Evolutionary conservation across 2,797 vertebrate species (phyloP).

Genomic region (Notamacropus eugenii): DNA sequence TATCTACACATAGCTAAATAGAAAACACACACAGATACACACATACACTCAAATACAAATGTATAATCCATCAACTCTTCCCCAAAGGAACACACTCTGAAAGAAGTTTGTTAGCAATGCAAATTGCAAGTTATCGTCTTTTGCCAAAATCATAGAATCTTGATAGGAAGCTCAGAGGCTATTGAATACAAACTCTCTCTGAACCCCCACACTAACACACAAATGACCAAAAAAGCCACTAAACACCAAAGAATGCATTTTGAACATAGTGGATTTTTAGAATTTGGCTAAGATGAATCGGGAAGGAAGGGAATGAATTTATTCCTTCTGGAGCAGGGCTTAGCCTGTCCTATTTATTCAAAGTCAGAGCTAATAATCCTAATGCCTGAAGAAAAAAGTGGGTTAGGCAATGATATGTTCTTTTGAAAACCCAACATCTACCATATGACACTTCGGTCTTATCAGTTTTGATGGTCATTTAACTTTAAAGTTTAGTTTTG

Average conservation of each 20-base stretch:
- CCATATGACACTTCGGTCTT: background rate
- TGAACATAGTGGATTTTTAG: background rate
- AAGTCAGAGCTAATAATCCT: background rate
- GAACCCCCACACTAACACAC: background rate
- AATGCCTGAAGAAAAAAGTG: background rate
- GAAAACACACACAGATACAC: background rate
- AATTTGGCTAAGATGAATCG: background rate
- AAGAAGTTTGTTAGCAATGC: background rate
- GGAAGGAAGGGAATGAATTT: background rate
- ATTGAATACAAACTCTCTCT: background rate
- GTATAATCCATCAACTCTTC: background rate
- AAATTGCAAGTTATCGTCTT: background rate
- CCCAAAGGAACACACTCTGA: background rate
- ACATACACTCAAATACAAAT: background rate
- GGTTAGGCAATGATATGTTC: background rate
- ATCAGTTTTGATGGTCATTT: background rate
- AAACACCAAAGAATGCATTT: background rate
- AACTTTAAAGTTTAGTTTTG: background rate
- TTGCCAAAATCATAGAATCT: background rate
- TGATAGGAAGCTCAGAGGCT: background rate
- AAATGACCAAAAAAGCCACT: background rate
- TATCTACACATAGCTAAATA: too few relatives aligned
- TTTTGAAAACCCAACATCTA: background rate
- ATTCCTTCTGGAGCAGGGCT: background rate
- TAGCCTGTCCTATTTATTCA: background rate